These are phyloP conservation scores for Carpatolechia fugitivella DNA, from an alignment of 2,888 invertebrate genomes.

Conservation along the genomic window DNA sequence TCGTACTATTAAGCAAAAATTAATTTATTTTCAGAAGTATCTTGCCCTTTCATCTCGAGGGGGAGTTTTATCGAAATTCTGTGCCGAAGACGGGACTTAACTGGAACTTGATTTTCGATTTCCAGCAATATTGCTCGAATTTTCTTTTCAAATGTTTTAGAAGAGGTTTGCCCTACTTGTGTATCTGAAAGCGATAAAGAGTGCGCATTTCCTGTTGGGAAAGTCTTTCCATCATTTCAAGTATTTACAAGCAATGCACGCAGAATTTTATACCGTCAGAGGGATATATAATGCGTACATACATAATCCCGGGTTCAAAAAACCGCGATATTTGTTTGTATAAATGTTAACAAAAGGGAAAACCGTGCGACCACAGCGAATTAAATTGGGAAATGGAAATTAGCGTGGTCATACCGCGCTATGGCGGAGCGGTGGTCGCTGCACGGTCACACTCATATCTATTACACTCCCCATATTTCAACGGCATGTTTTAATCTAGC, in stretches of 20 bases:
- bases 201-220: background rate
- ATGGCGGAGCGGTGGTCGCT: background rate
- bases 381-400: conserved; percentile 18
- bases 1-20: conserved; percentile 11
- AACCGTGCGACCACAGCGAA: conserved; percentile 17
- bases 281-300: background rate
- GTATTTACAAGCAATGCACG: background rate
- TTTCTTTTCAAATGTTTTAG: conserved; percentile 2
- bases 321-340: background rate
- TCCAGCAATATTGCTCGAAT: conserved; percentile 8
- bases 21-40: conserved; percentile 4
- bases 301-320: background rate
- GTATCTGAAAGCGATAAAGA: background rate
- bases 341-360: conserved; percentile 3
- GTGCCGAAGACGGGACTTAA: conserved; percentile 11
- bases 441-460: conserved; percentile 6
- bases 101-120: conserved; percentile 17
- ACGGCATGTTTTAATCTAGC: background rate
- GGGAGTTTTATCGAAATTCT: conserved; percentile 16
- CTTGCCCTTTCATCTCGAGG: conserved; percentile 10
- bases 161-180: background rate
- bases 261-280: background rate
- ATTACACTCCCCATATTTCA: background rate
- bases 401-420: conserved; percentile 4
- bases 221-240: background rate